Evolutionary conservation across 2,888 invertebrate species (phyloP).

Genomic region (Meghimatium bilineatum): DNA sequence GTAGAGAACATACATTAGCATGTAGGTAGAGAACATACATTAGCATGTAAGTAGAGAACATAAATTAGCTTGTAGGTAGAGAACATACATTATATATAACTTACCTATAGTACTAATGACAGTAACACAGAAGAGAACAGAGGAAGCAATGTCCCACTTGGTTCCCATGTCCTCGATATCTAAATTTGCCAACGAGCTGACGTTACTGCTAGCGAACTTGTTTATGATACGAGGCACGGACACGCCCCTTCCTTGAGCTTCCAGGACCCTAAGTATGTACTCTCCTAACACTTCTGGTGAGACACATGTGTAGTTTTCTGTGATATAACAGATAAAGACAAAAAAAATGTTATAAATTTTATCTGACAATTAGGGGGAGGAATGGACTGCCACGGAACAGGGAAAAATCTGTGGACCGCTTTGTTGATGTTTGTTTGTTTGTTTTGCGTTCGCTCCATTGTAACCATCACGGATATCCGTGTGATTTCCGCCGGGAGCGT

Average conservation of each 20-base stretch:
- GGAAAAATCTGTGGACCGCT: too few species aligned
- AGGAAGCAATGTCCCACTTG: conserved; percentile 51
- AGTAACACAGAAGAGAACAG: conserved; percentile 52
- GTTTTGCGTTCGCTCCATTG: too few species aligned
- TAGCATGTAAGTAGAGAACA: not conserved
- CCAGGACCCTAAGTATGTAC: conserved; percentile 34
- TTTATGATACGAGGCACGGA: conserved; percentile 25
- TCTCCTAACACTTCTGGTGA: conserved; percentile 20
- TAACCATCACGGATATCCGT: too few species aligned
- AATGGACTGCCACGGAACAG: too few species aligned
- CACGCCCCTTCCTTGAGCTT: conserved; percentile 36
- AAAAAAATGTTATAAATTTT: too few species aligned
- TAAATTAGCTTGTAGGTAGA: too few species aligned
- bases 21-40: not conserved
- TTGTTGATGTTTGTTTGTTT: too few species aligned
- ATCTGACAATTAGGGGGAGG: too few species aligned
- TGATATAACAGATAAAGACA: not conserved
- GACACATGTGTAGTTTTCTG: conserved; percentile 48
- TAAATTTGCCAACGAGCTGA: not conserved
- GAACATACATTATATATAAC: not conserved
- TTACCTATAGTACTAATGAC: conserved; percentile 55
- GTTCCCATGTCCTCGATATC: conserved; percentile 31
- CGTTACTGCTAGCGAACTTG: not conserved
- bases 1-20: not conserved
- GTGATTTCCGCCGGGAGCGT: too few species aligned